phyloP scores from a whole-genome alignment of 2,113 vertebrate genomes.

The Pomatorhinus ruficollis region DNA sequence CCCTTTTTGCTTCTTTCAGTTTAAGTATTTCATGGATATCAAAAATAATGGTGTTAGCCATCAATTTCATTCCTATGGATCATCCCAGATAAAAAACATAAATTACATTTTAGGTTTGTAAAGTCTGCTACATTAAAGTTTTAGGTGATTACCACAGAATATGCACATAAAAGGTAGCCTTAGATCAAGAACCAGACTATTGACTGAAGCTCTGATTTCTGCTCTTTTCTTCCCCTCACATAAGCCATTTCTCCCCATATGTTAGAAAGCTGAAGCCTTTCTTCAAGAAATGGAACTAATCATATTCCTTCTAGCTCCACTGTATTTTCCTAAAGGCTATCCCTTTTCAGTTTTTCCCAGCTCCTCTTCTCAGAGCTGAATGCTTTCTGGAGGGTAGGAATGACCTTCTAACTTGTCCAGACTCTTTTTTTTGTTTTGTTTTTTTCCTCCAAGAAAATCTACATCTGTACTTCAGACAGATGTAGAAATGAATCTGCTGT shows the following conservation, averaged over 20 bases:
- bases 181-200: constrained; percentile 9
- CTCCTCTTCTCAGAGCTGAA: background rate
- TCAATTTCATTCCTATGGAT: constrained; percentile 55
- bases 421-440: background rate
- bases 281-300: constrained; percentile 4
- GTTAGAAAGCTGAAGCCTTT: constrained; percentile 14
- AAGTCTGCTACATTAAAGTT: constrained; percentile 49
- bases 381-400: background rate
- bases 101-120: constrained; percentile 58
- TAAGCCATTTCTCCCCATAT: background rate
- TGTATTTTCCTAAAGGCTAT: background rate
- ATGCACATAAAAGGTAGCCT: constrained; percentile 21
- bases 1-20: constrained; percentile 18
- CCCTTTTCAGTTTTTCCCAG: background rate
- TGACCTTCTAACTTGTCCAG: constrained; percentile 15
- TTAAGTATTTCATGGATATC: constrained; percentile 64
- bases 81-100: constrained; percentile 63
- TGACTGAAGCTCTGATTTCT: constrained; percentile 17
- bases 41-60: constrained; percentile 53
- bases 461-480: background rate
- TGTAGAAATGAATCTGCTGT: background rate
- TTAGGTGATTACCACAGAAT: constrained; percentile 47
- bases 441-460: background rate
- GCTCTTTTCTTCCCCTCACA: background rate
- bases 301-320: background rate